phyloP scores from a whole-genome alignment of 2,797 vertebrate genomes.

The Lacerta bilineata region DNA sequence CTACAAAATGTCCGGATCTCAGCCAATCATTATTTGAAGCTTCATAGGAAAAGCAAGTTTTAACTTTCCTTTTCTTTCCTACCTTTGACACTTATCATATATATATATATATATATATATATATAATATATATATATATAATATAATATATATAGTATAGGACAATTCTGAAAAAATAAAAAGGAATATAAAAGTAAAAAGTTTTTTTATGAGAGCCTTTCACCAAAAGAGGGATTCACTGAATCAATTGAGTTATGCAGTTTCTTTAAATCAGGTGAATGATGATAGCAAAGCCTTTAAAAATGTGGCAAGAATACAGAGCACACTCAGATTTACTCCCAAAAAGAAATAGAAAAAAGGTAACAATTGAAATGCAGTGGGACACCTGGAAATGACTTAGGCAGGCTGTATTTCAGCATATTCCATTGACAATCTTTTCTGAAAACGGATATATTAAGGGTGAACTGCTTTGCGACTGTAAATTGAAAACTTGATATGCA shows the following conservation, averaged over 20 bases:
- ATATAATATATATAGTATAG: slow-evolving; percentile 23
- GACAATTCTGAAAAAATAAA: slow-evolving; percentile 76
- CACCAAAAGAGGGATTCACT: slow-evolving; percentile 76
- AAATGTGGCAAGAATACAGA: slow-evolving; percentile 70
- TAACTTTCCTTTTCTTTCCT: slow-evolving; percentile 61
- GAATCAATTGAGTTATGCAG: slow-evolving; percentile 74
- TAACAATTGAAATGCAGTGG: slow-evolving; percentile 73
- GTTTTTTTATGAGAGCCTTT: slow-evolving; percentile 63
- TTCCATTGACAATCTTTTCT: slow-evolving; percentile 70
- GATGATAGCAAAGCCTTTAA: slow-evolving; percentile 71
- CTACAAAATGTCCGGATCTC: slow-evolving; percentile 67
- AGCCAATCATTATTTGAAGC: slow-evolving; percentile 70
- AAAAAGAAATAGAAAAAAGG: slow-evolving; percentile 73
- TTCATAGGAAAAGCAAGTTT: slow-evolving; percentile 70
- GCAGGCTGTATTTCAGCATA: slow-evolving; percentile 70
- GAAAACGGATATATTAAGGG: slow-evolving; percentile 75
- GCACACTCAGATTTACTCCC: slow-evolving; percentile 67
- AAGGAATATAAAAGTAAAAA: slow-evolving; percentile 74
- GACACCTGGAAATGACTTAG: slow-evolving; percentile 72
- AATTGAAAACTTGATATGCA: slow-evolving; percentile 74
- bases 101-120: too few relatives aligned
- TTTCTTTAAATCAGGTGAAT: slow-evolving; percentile 75
- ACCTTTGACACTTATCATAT: neutral
- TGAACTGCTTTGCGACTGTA: slow-evolving; percentile 63
- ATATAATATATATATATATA: neutral